Conservation (phyloP, 2,888 invertebrate genomes). For the Dioctria linearis region DNA sequence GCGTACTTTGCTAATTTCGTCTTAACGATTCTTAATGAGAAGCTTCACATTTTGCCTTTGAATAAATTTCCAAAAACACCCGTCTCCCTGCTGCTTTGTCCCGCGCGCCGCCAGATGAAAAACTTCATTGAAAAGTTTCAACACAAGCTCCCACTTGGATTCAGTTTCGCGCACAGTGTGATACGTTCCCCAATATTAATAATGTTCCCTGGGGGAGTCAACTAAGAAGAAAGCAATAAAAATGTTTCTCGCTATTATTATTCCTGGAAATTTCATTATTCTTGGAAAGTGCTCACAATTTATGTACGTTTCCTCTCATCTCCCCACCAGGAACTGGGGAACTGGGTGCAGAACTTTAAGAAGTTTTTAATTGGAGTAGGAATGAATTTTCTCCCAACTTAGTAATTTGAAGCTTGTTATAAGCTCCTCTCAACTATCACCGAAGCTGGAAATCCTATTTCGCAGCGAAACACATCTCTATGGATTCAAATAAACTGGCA, state of each 20-base stretch:
- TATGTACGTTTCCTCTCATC: conserved; percentile 33
- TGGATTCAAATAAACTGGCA: neutral
- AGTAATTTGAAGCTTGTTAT: conserved; percentile 46
- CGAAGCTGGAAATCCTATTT: conserved; percentile 38
- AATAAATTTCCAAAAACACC: conserved; percentile 8
- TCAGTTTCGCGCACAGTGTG: neutral
- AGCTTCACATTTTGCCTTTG: neutral
- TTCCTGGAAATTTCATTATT: conserved; percentile 43
- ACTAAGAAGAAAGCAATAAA: conserved; percentile 40
- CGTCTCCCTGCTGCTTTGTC: too few relatives aligned
- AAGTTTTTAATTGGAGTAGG: conserved; percentile 45
- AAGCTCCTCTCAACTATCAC: conserved; percentile 38
- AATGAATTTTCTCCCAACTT: conserved; percentile 42
- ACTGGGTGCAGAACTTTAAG: conserved; percentile 22
- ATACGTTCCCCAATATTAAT: conserved; percentile 35
- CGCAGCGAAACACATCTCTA: neutral
- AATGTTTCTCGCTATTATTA: conserved; percentile 40
- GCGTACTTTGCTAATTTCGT: neutral
- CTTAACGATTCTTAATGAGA: neutral
- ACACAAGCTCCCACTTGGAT: neutral
- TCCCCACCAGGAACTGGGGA: neutral
- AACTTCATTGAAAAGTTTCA: neutral
- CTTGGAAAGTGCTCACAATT: conserved; percentile 21
- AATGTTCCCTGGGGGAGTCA: conserved; percentile 33
- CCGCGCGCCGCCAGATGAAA: neutral